Percentiles rank a stretch among this genome's conserved stretches.
These are phyloP conservation scores for Salvelinus namaycush DNA, from an alignment of 2,113 vertebrate species.

Conservation along the genomic window DNA sequence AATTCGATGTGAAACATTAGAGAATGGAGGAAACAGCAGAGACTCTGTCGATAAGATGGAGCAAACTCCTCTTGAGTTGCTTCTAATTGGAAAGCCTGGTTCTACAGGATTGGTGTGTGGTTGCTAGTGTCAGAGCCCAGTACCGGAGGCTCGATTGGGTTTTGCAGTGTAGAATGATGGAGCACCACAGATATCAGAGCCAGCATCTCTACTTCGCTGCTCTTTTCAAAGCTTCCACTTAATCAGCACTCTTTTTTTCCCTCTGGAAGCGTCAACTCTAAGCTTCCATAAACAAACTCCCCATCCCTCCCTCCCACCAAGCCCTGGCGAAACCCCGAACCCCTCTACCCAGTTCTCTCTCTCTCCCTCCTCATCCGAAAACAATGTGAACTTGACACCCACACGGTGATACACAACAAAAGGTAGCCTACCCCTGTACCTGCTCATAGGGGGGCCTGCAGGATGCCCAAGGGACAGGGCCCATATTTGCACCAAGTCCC, in stretches of 20 bases:
- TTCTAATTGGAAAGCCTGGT: background rate
- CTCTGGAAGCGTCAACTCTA: slow-evolving; percentile 6
- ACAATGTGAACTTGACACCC: slow-evolving; percentile 14
- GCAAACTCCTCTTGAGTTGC: background rate
- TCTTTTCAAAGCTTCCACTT: slow-evolving; percentile 15
- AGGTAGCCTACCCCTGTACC: background rate
- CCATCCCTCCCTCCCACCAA: background rate
- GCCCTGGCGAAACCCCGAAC: background rate
- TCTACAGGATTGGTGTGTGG: background rate
- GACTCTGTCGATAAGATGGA: background rate
- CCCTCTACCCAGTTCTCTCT: background rate
- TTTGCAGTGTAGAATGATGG: slow-evolving; percentile 34
- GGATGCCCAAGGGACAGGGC: slow-evolving; percentile 31
- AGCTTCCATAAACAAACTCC: slow-evolving; percentile 10
- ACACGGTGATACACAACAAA: background rate
- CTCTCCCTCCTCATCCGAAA: background rate
- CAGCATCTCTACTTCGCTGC: slow-evolving; percentile 7
- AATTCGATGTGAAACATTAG: background rate
- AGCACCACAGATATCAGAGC: slow-evolving; percentile 15
- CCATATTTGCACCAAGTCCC: slow-evolving; percentile 40
- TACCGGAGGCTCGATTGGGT: slow-evolving; percentile 18
- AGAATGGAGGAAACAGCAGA: background rate
- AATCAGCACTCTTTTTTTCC: slow-evolving; percentile 12
- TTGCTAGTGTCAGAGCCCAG: slow-evolving; percentile 14
- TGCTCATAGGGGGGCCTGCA: background rate